Conservation (phyloP, 2,888 invertebrate species). For the Seira ritae region DNA sequence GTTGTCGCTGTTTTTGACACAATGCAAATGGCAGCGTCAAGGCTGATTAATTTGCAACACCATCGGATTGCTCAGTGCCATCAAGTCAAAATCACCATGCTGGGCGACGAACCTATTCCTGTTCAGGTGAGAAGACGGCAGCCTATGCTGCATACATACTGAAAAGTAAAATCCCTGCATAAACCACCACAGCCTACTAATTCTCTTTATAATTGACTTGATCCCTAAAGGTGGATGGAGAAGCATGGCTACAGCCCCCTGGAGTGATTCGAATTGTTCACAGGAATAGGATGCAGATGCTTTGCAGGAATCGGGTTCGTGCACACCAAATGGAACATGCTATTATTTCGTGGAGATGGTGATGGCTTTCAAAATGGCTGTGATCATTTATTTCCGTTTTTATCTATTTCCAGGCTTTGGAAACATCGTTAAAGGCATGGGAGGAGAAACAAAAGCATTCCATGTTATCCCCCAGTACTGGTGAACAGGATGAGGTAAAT, state of each 20-base stretch:
- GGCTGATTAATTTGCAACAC: constrained; percentile 95
- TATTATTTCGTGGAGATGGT: background rate
- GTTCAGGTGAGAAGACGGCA: constrained; percentile 66
- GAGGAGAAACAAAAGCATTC: constrained; percentile 84
- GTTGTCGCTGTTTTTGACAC: constrained; percentile 98
- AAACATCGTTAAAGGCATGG: constrained; percentile 92
- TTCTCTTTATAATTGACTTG: background rate
- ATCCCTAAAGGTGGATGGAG: constrained; percentile 92
- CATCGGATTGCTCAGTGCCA: constrained; percentile 98
- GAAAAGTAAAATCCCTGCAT: no score
- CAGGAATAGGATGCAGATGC: constrained; percentile 97
- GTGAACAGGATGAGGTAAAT: constrained; percentile 4
- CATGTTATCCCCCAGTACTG: constrained; percentile 66
- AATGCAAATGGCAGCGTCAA: constrained; percentile 97
- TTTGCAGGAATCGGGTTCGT: constrained; percentile 82
- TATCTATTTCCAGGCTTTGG: constrained; percentile 81
- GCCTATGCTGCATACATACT: no score
- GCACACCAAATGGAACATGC: constrained; percentile 82
- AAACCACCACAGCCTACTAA: no score
- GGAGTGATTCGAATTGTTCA: constrained; percentile 97
- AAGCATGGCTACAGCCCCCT: constrained; percentile 98
- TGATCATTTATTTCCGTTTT: no score
- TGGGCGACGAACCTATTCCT: constrained; percentile 80
- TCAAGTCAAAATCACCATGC: constrained; percentile 95
- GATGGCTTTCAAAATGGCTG: background rate